phyloP scores from a whole-genome alignment of 2,113 vertebrate species.

The Apeltes quadracus region DNA sequence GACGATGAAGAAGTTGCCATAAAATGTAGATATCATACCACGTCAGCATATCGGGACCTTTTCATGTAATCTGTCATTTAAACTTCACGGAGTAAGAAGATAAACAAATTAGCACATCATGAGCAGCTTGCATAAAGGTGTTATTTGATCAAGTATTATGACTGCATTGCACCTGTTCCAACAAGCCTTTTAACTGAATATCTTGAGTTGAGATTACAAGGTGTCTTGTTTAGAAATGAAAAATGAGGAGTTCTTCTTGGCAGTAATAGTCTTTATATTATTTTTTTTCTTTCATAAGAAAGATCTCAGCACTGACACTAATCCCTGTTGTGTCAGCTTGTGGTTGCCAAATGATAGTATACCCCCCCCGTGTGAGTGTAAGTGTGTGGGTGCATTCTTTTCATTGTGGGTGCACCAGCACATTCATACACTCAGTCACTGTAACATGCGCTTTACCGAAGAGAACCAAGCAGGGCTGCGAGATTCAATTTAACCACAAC shows the following conservation, averaged over 20 bases:
- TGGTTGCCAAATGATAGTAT: constrained; percentile 71
- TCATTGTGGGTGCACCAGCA: constrained; percentile 59
- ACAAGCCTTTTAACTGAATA: constrained; percentile 66
- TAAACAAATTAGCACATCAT: constrained; percentile 55
- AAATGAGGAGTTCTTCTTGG: constrained; percentile 60
- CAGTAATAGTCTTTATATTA: constrained; percentile 64
- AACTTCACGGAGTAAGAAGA: constrained; percentile 7
- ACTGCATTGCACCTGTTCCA: constrained; percentile 49
- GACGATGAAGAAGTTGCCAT: not conserved
- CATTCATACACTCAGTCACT: constrained; percentile 50
- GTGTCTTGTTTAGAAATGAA: constrained; percentile 59
- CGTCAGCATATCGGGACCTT: too few species aligned
- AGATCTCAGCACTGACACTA: constrained; percentile 57
- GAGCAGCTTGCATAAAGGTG: constrained; percentile 38
- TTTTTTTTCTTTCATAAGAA: constrained; percentile 57
- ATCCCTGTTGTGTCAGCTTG: constrained; percentile 73
- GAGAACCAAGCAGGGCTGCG: constrained; percentile 63
- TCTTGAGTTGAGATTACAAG: constrained; percentile 55
- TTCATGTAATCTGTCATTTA: constrained; percentile 28
- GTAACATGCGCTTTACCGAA: constrained; percentile 72
- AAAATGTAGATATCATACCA: not conserved
- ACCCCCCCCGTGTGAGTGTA: constrained; percentile 35
- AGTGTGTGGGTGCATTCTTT: constrained; percentile 50
- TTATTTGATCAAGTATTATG: constrained; percentile 50
- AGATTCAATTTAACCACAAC: constrained; percentile 81